Percentiles rank a stretch among this genome's conserved stretches.
These are phyloP conservation scores for Watsonalla binaria DNA, from an alignment of 2,888 invertebrate species.

Conservation along the genomic window DNA sequence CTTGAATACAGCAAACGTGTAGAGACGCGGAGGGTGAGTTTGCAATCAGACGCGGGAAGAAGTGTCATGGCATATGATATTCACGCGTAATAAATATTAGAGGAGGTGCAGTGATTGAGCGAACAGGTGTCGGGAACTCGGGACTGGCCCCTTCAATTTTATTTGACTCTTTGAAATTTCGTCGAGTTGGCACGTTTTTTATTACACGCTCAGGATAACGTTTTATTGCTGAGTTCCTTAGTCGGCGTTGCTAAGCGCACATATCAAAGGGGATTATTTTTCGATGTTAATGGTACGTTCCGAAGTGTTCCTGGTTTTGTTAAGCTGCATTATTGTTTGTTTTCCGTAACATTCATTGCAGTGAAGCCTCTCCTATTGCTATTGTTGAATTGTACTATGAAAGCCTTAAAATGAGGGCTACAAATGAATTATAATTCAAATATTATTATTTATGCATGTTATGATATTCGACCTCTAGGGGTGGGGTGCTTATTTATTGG, in stretches of 20 bases:
- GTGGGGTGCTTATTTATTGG: too few relatives aligned
- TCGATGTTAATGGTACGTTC: background rate
- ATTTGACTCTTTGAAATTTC: slow-evolving; percentile 39
- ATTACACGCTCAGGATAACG: slow-evolving; percentile 33
- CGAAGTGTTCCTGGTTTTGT: background rate
- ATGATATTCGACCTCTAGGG: too few relatives aligned
- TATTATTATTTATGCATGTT: too few relatives aligned
- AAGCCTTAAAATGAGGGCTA: too few relatives aligned
- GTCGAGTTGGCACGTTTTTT: slow-evolving; percentile 40
- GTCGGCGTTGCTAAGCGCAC: slow-evolving; percentile 11
- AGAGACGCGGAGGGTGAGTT: slow-evolving; percentile 28
- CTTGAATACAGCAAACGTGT: slow-evolving; percentile 16
- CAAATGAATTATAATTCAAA: too few relatives aligned
- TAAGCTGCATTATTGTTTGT: background rate
- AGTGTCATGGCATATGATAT: slow-evolving; percentile 63
- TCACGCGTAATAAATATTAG: slow-evolving; percentile 77
- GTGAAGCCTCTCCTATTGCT: too few relatives aligned
- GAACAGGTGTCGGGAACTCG: slow-evolving; percentile 55
- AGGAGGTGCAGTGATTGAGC: slow-evolving; percentile 73
- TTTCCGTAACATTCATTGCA: background rate
- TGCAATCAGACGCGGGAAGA: slow-evolving; percentile 53
- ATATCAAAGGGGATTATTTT: slow-evolving; percentile 10
- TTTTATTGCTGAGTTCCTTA: slow-evolving; percentile 28
- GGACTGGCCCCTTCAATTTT: slow-evolving; percentile 39
- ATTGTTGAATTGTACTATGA: too few relatives aligned